phyloP scores from a whole-genome alignment of 1,140 invertebrate genomes.

The Aradophagus sp. region DNA sequence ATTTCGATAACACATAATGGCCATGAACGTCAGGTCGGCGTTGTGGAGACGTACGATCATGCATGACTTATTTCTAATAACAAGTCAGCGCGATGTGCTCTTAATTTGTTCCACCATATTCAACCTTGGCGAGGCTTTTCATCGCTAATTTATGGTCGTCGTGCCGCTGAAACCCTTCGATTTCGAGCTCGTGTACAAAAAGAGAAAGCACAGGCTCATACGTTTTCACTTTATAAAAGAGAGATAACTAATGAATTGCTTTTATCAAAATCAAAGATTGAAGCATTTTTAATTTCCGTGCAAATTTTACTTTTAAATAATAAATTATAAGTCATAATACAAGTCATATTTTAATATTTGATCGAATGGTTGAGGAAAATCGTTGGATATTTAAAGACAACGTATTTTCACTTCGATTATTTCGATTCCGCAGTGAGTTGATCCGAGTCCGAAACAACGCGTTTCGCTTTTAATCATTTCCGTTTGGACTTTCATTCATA shows the following conservation, averaged over 20 bases:
- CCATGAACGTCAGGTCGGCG: constrained; percentile 13
- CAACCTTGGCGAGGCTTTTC: constrained; percentile 25
- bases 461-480: constrained; percentile 13
- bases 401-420: too few species aligned
- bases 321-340: too few species aligned
- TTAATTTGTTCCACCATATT: constrained; percentile 35
- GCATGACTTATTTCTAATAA: constrained; percentile 50
- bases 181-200: constrained; percentile 14
- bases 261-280: too few species aligned
- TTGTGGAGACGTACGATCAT: constrained; percentile 33
- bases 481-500: constrained; percentile 18
- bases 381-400: too few species aligned
- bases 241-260: too few species aligned
- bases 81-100: constrained; percentile 9
- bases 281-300: too few species aligned
- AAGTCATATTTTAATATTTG: too few species aligned
- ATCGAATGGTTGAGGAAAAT: too few species aligned
- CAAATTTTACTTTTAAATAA: too few species aligned
- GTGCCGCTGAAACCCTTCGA: constrained; percentile 25
- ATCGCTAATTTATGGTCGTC: constrained; percentile 36
- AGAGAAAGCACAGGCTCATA: too few species aligned
- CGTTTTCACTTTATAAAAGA: too few species aligned
- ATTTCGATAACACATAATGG: constrained; percentile 33
- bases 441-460: not conserved
- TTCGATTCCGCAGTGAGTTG: too few species aligned